phyloP scores from a whole-genome alignment of 1,140 invertebrate species.

The Teleogryllus occipitalis region DNA sequence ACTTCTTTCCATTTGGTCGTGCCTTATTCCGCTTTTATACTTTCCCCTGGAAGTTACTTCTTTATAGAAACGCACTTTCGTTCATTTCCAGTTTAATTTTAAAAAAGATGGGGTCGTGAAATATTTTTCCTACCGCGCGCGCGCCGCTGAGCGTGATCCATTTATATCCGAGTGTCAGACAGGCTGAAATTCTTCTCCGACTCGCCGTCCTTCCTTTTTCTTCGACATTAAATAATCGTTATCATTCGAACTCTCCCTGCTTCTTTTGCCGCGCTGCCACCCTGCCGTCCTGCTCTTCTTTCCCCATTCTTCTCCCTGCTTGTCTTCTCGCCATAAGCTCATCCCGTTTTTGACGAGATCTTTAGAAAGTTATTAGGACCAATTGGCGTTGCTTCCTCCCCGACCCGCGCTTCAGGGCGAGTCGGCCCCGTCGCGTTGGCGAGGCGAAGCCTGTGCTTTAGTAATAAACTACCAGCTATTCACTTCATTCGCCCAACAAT shows the following conservation, averaged over 20 bases:
- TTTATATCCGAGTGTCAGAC: neutral
- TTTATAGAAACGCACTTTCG: neutral
- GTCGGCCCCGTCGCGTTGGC: neutral
- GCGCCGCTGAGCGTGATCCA: neutral
- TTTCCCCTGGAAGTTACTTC: too few relatives aligned
- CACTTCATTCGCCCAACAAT: neutral
- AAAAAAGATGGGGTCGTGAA: neutral
- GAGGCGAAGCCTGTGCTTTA: neutral
- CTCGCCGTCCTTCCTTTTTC: neutral
- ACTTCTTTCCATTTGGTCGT: too few relatives aligned
- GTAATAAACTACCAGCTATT: neutral
- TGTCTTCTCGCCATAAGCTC: neutral
- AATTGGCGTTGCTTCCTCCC: neutral
- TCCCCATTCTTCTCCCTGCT: neutral
- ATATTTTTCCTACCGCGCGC: neutral
- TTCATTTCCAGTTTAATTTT: neutral
- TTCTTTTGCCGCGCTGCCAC: neutral
- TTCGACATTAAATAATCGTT: neutral
- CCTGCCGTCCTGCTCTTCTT: neutral
- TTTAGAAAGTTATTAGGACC: constrained; percentile 1
- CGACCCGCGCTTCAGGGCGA: too few relatives aligned
- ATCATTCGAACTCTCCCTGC: neutral
- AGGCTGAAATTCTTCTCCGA: neutral
- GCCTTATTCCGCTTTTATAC: too few relatives aligned
- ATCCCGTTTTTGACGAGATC: constrained; percentile 1